Evolutionary conservation across 2,797 vertebrate species (phyloP), one percentile per base, ranked within the genome.

Genomic region (Cossypha dichroa): DNA sequence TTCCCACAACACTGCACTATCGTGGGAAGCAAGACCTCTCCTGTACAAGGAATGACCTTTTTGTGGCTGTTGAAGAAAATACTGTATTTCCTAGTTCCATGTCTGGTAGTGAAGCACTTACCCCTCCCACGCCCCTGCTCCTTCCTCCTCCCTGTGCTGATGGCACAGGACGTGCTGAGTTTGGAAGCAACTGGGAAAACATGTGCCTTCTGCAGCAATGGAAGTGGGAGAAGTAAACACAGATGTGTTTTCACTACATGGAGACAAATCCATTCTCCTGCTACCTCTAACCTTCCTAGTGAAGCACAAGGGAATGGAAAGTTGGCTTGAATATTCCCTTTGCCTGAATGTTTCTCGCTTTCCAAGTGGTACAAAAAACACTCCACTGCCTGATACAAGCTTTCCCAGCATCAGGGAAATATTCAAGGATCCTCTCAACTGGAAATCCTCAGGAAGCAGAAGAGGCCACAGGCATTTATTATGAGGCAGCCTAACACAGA

Each of bases 111-210:
- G 0, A 33, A 90, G 59, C 33, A 38, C n/a, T 77, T 58, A 29
- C 8, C 20, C 29, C 31, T 76, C 23, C 63, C 15, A 10, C 0
- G 1, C 4, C 45, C 79, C 26, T 1, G 13, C 14, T 69, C 25
- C 41, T 81, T 66, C 66, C 55, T 52, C 48, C 45, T 18, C 29
- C 48, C 22, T 29, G 10, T 4, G 52, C 45, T 60, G 60, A 60
- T 28, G 45, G 56, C 52, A 75, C n/a, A 58, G 75, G 33, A 62
- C 16, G 13, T 0, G 0, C 36, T 11, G 15, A 85, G 46, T 46
- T 52, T 64, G 83, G 54, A 78, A 45, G 62, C 54, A 73, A 78
- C 14, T 40, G 43, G 69, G 51, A 94, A 66, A 90, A 63, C 58
- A 63, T 0, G 10, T 63, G 67, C 0, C 0, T 72, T 88, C 84